Conservation (phyloP, 2,797 vertebrate genomes). For the Psittacula echo region DNA sequence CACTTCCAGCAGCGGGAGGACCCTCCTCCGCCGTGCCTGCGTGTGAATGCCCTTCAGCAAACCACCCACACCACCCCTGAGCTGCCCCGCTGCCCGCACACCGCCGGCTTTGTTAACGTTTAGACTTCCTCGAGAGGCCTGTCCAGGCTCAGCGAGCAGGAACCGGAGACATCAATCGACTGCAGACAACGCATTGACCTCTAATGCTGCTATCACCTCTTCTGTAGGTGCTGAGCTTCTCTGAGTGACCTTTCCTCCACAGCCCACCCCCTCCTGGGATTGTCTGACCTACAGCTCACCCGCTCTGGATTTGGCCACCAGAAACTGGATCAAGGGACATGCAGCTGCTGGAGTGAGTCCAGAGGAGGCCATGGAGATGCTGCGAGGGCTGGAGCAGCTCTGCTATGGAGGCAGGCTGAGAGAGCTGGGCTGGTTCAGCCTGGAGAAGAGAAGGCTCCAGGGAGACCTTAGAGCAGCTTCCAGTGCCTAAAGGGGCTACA, state of each 20-base stretch:
- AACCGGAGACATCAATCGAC: background rate
- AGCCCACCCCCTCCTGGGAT: background rate
- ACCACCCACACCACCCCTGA: background rate
- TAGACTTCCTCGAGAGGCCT: slow-evolving; percentile 1
- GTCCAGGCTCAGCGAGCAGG: background rate
- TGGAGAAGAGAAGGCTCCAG: background rate
- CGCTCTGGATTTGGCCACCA: background rate
- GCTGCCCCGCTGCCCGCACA: background rate
- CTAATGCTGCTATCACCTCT: background rate
- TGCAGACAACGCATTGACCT: background rate
- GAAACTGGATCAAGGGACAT: background rate
- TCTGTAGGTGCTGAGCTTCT: background rate
- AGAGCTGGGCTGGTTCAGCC: background rate
- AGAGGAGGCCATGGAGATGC: background rate
- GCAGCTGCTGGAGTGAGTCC: background rate
- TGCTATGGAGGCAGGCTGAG: background rate
- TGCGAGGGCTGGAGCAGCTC: background rate
- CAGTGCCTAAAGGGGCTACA: background rate
- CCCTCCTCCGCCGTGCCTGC: background rate
- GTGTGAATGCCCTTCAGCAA: background rate
- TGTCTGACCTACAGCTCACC: background rate
- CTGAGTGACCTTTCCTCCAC: background rate
- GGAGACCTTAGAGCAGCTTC: background rate
- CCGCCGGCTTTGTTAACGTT: background rate
- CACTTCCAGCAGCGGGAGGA: background rate